phyloP scores from a whole-genome alignment of 2,113 vertebrate species.

The Apodemus sylvaticus region DNA sequence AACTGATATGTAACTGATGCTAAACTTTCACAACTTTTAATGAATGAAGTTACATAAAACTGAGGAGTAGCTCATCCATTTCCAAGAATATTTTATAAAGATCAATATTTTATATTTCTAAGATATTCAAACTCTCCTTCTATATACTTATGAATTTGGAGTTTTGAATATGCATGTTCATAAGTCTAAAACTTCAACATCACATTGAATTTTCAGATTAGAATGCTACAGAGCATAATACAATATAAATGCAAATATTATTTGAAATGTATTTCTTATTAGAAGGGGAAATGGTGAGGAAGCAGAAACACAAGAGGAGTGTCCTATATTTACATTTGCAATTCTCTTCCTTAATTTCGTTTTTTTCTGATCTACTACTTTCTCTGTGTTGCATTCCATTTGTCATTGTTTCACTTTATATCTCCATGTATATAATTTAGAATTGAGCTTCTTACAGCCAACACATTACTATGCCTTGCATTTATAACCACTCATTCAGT shows the following conservation, averaged over 20 bases:
- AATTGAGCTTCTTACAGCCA: background rate
- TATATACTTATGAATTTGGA: background rate
- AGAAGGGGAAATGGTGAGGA: background rate
- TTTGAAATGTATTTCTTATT: background rate
- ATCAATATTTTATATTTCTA: background rate
- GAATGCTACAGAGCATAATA: background rate
- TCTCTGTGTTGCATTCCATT: background rate
- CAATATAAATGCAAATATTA: background rate
- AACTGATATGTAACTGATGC: background rate
- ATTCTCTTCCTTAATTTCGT: background rate
- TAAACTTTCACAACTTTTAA: background rate
- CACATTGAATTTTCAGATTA: background rate
- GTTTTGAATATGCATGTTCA: background rate
- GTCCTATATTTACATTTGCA: background rate
- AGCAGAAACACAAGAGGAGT: background rate
- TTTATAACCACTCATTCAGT: background rate
- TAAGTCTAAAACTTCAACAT: background rate
- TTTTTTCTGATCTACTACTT: background rate
- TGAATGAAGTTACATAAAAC: background rate
- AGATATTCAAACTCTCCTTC: background rate
- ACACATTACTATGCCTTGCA: background rate
- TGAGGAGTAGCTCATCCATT: background rate
- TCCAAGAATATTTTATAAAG: background rate
- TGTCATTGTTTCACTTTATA: background rate
- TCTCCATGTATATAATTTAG: background rate